Conservation (phyloP, 1,140 invertebrate species). For the Nebria ingens region DNA sequence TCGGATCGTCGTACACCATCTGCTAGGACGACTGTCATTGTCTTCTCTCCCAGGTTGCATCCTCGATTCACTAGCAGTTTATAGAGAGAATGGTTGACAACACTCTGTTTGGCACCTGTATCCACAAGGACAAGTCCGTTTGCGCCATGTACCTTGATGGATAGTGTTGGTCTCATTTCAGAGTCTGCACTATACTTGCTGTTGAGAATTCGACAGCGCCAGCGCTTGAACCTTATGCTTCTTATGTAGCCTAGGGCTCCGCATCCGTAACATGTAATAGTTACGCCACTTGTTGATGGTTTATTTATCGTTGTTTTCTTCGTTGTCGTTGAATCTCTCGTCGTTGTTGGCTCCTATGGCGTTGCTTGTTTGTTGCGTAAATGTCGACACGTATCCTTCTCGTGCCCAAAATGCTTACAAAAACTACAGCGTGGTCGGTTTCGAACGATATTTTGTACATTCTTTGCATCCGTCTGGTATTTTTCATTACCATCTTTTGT, state of each 20-base stretch:
- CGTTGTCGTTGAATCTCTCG: no score
- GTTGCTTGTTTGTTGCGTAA: neutral
- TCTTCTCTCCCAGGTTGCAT: slow-evolving; percentile 1
- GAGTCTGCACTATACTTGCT: no score
- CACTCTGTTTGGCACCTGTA: slow-evolving; percentile 11
- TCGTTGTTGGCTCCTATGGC: neutral
- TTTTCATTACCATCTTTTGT: neutral
- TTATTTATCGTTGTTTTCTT: no score
- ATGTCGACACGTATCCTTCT: neutral
- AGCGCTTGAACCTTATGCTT: slow-evolving; percentile 2
- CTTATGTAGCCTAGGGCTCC: slow-evolving; percentile 13
- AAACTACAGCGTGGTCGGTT: neutral
- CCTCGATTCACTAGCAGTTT: neutral
- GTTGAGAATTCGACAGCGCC: neutral
- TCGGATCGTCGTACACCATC: neutral
- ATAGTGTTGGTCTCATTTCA: no score
- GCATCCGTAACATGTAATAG: slow-evolving; percentile 14
- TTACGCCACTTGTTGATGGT: no score
- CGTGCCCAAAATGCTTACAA: neutral
- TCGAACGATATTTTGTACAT: neutral
- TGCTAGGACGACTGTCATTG: neutral
- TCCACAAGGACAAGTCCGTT: no score
- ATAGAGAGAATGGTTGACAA: slow-evolving; percentile 11
- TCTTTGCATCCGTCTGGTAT: neutral
- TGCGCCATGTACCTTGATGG: no score